A percentile compares a stretch with the other conserved stretches of the same genome.
Evolutionary conservation across 2,888 invertebrate genomes (phyloP).

Genomic region (Augiades crinisus): DNA sequence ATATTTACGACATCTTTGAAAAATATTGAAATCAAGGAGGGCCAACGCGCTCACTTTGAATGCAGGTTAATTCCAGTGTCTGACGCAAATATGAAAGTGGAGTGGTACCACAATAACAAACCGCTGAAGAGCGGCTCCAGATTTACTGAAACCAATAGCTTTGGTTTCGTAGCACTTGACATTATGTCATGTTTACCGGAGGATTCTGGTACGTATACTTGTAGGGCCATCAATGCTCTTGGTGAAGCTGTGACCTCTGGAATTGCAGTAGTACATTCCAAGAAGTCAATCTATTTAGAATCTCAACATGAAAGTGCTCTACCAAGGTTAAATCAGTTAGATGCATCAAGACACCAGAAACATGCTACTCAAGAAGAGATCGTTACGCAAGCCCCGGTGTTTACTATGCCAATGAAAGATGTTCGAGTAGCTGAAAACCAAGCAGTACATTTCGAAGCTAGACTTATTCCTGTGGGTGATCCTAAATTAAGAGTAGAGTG

Average conservation of each 20-base stretch:
- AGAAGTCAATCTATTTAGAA: constrained; percentile 92
- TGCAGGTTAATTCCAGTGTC: constrained; percentile 96
- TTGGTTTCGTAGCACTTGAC: constrained; percentile 98
- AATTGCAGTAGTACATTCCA: constrained; percentile 90
- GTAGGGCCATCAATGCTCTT: constrained; percentile 93
- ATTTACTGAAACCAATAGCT: constrained; percentile 97
- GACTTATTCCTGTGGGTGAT: constrained; percentile 96
- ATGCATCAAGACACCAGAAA: constrained; percentile 87
- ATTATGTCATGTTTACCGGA: constrained; percentile 97
- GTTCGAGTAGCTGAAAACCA: constrained; percentile 93
- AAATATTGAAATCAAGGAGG: constrained; percentile 95
- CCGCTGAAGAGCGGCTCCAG: constrained; percentile 96
- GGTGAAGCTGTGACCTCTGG: constrained; percentile 97
- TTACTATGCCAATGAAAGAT: constrained; percentile 95
- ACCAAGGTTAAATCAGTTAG: constrained; percentile 89
- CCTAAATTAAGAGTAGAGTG: constrained; percentile 95
- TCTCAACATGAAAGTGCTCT: constrained; percentile 94
- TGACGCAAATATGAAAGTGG: constrained; percentile 95
- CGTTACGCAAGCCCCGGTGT: constrained; percentile 93
- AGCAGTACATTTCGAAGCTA: constrained; percentile 96
- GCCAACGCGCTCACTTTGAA: constrained; percentile 97
- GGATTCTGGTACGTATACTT: constrained; percentile 97
- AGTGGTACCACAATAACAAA: constrained; percentile 96
- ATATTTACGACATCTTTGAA: constrained; percentile 96
- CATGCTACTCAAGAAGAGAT: constrained; percentile 88